phyloP scores from a whole-genome alignment of 2,113 vertebrate genomes.

The Hepsetus odoe region DNA sequence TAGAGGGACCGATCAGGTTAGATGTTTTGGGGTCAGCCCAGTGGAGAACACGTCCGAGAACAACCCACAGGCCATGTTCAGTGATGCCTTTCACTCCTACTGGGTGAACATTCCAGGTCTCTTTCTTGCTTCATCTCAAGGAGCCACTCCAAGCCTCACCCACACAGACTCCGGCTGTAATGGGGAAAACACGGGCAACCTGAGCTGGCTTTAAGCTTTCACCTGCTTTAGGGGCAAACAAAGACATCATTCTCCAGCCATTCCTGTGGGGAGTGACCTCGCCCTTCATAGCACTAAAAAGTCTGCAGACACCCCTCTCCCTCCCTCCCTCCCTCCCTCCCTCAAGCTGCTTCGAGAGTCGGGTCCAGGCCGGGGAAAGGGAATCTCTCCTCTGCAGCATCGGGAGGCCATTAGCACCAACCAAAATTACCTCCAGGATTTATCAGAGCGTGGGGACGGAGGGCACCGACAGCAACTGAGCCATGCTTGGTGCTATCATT shows the following conservation, averaged over 20 bases:
- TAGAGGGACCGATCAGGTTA: too few species aligned
- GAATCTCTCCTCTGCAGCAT: conserved; percentile 23
- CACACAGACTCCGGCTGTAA: conserved; percentile 17
- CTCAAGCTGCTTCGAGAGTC: conserved; percentile 13
- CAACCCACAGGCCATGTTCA: not conserved
- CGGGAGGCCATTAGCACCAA: conserved; percentile 18
- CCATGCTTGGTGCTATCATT: not conserved
- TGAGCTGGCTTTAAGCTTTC: conserved; percentile 24
- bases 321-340: conserved; percentile 44
- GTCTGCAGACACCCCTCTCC: conserved; percentile 15
- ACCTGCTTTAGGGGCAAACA: conserved; percentile 31
- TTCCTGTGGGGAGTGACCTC: conserved; percentile 25
- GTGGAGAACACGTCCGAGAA: not conserved
- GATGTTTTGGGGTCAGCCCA: not conserved
- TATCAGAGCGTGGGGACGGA: not conserved
- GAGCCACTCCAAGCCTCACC: not conserved
- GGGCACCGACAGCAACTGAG: not conserved
- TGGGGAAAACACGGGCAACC: conserved; percentile 25
- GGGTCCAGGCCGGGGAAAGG: conserved; percentile 43
- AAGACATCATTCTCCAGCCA: conserved; percentile 43
- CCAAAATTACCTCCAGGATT: conserved; percentile 18
- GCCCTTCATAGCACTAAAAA: conserved; percentile 1
- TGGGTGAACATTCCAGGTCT: conserved; percentile 7
- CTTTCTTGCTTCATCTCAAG: conserved; percentile 4
- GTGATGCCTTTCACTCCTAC: not conserved